These are phyloP conservation scores for Scotopteryx bipunctaria DNA, from an alignment of 2,888 invertebrate species.

Conservation along the genomic window DNA sequence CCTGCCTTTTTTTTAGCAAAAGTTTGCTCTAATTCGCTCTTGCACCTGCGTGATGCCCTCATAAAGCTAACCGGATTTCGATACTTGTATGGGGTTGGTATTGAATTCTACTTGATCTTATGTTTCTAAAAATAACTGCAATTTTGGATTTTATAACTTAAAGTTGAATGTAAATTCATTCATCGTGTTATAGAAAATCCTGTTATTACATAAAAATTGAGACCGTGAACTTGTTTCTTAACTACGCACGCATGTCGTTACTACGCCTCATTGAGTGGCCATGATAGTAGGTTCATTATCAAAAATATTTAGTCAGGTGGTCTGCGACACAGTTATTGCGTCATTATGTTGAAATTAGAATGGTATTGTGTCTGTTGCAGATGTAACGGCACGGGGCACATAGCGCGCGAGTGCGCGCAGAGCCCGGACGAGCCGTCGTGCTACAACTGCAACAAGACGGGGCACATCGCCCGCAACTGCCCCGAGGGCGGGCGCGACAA, in stretches of 20 bases:
- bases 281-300: not conserved
- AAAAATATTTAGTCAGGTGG: conserved; percentile 14
- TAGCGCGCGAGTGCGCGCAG: conserved; percentile 96
- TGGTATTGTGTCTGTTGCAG: conserved; percentile 77
- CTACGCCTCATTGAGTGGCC: too few species aligned
- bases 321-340: conserved; percentile 9
- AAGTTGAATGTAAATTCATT: conserved; percentile 16
- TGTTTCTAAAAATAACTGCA: too few species aligned
- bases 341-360: too few species aligned
- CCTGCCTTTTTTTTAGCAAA: conserved; percentile 1
- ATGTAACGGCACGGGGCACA: conserved; percentile 96
- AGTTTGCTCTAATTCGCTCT: conserved; percentile 1
- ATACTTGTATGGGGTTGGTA: too few species aligned
- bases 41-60: conserved; percentile 11
- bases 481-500: conserved; percentile 88
- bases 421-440: conserved; percentile 92
- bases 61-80: conserved; percentile 12
- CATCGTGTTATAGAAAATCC: not conserved
- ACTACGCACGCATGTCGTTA: too few species aligned
- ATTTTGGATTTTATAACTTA: too few species aligned
- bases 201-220: conserved; percentile 1
- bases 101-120: too few species aligned
- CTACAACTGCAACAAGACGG: conserved; percentile 97
- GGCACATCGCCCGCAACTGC: conserved; percentile 95
- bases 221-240: conserved; percentile 6